Base-by-base conservation (phyloP, 2,797 vertebrate genomes). In the Rhinatrema bivittatum region DNA sequence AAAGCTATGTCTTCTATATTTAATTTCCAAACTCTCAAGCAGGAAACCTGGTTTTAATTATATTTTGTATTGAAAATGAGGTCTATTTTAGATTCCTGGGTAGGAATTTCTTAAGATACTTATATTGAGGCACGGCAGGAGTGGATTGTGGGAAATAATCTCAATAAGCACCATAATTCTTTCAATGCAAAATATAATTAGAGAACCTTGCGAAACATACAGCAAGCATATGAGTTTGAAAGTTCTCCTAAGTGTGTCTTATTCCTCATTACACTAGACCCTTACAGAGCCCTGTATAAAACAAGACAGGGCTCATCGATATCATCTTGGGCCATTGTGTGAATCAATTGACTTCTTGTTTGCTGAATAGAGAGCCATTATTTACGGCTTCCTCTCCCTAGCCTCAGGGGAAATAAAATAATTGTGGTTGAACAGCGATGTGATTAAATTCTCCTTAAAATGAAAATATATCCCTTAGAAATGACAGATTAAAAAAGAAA, bases 1-100 rank as follows among this genome's bases (percentile, higher is more conserved):
- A 71, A 63, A 64, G 44, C 73, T 41, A n/a, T n/a, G 65, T 56
- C 49, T 72, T 62, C 61, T 43, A 39, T 54, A 57, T 77, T 56
- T 68, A 35, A 53, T 74, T 63, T 62, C 58, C 55, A 67, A 71
- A 64, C 70, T 55, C 10, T 25, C 33, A 39, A 25, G 40, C 18
- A 36, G 28, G 11, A 23, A 27, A 53, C 56, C 62, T 62, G 39
- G 32, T 15, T 46, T 65, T 51, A 29, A 46, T 39, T 49, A 37
- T 42, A 17, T 46, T 38, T 33, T 22, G 46, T 45, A 46, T 63
- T 37, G 22, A 42, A 57, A 53, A 65, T 32, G 48, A 60, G 59
- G 63, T 67, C 48, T 49, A 65, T 65, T 59, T 62, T 52, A 46
- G 25, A 27, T 46, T 55, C 60, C 62, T n/a, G 65, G 18, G 1